Conservation (phyloP, 2,113 vertebrate species). For the Hippopotamus amphibius region DNA sequence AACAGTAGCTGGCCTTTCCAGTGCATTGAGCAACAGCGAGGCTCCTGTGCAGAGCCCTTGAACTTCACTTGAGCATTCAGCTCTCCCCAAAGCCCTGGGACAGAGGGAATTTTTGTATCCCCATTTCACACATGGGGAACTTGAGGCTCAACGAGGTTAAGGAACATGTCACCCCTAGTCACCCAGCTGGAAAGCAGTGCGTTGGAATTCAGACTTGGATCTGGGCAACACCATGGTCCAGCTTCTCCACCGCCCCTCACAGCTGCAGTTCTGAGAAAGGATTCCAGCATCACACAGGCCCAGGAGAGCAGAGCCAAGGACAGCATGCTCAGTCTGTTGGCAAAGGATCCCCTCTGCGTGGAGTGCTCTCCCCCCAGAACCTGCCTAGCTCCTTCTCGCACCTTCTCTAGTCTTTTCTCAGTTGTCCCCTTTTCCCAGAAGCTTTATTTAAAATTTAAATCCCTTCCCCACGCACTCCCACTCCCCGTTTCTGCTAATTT, state of each 20-base stretch:
- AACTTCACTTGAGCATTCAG: neutral
- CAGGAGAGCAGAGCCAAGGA: neutral
- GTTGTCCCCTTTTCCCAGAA: neutral
- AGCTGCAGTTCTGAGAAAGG: neutral
- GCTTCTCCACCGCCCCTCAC: accelerated
- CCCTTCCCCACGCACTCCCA: neutral
- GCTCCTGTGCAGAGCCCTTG: neutral
- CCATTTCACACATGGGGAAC: neutral
- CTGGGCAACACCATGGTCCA: neutral
- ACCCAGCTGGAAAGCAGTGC: neutral
- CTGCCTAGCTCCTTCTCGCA: neutral
- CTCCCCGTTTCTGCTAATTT: neutral
- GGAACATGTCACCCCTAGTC: neutral
- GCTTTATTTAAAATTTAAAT: neutral
- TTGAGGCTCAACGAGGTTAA: neutral
- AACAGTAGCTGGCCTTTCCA: neutral
- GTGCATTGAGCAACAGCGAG: neutral
- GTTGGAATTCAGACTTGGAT: neutral
- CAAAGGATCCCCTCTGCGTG: neutral
- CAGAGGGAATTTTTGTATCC: neutral
- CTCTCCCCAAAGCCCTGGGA: neutral
- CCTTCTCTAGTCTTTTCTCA: neutral
- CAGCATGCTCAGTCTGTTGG: neutral
- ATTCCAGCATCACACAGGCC: neutral
- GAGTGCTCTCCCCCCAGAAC: neutral